Conservation (phyloP, 1,140 invertebrate species). For the Camponotus pennsylvanicus region DNA sequence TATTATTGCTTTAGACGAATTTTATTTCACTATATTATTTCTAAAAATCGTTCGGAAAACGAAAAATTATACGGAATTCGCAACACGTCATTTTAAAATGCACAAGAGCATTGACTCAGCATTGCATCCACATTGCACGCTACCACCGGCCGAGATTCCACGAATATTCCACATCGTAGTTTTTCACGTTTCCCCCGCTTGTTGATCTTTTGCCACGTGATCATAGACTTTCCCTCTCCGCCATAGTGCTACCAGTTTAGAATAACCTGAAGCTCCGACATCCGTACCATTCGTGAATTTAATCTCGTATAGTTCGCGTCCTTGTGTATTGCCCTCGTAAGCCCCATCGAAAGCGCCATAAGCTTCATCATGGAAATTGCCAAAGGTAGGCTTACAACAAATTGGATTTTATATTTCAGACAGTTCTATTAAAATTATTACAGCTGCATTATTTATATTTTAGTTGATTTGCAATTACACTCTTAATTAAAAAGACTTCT, state of each 20-base stretch:
- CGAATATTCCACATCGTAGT: slow-evolving; percentile 70
- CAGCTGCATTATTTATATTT: background rate
- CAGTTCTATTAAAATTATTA: background rate
- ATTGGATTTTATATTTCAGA: slow-evolving; percentile 12
- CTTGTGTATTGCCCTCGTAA: background rate
- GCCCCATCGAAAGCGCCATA: background rate
- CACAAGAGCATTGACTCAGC: slow-evolving; percentile 70
- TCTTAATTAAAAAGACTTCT: slow-evolving; percentile 5
- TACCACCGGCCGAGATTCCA: slow-evolving; percentile 66
- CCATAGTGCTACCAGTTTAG: slow-evolving; percentile 68
- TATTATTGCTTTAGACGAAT: background rate
- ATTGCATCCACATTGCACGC: slow-evolving; percentile 47
- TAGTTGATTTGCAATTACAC: background rate
- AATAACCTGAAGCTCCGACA: slow-evolving; percentile 78
- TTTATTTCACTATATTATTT: slow-evolving; percentile 12
- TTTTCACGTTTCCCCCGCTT: slow-evolving; percentile 51
- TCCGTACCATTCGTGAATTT: slow-evolving; percentile 76
- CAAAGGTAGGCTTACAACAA: slow-evolving; percentile 76
- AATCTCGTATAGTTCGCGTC: slow-evolving; percentile 62
- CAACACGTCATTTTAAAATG: slow-evolving; percentile 7
- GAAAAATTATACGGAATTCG: background rate
- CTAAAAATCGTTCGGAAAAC: background rate
- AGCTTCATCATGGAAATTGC: slow-evolving; percentile 77
- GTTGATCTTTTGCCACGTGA: slow-evolving; percentile 63
- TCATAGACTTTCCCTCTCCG: slow-evolving; percentile 62